A percentile compares a stretch with the other conserved stretches of the same genome.
Conservation (phyloP, 2,113 vertebrate genomes). For the Gopherus flavomarginatus region DNA sequence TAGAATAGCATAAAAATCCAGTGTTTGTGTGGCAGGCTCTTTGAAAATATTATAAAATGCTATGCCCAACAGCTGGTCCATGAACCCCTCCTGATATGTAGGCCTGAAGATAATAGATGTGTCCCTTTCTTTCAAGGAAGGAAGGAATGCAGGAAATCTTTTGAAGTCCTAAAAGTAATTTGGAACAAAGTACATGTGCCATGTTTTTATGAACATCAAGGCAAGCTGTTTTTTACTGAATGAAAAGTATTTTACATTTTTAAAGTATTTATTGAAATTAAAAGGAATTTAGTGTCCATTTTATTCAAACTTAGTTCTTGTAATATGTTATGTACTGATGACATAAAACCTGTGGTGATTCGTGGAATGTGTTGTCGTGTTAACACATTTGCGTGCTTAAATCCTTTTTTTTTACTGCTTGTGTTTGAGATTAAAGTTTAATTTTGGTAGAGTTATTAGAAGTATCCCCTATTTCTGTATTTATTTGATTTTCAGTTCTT, state of each 20-base stretch:
- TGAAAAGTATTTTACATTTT: background rate
- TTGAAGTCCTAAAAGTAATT: background rate
- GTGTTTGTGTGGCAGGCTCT: background rate
- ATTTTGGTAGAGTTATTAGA: background rate
- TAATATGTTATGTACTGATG: background rate
- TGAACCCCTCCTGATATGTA: background rate
- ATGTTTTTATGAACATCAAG: background rate
- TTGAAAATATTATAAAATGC: background rate
- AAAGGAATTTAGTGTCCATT: background rate
- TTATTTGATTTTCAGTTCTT: background rate
- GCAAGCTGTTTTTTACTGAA: background rate
- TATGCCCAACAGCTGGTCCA: background rate
- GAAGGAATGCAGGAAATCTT: slow-evolving; percentile 2
- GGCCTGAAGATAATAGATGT: background rate
- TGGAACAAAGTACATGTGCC: background rate
- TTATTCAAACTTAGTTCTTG: background rate
- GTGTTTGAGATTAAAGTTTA: background rate
- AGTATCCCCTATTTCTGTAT: background rate
- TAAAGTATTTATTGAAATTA: background rate
- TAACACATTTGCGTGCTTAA: background rate
- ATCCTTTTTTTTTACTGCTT: background rate
- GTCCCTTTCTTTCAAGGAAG: slow-evolving; percentile 10
- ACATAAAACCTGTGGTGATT: background rate
- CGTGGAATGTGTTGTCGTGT: background rate
- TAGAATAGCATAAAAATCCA: background rate